Evolutionary conservation across 1,140 invertebrate species (phyloP).

Genomic region (Magallana ariakensis): DNA sequence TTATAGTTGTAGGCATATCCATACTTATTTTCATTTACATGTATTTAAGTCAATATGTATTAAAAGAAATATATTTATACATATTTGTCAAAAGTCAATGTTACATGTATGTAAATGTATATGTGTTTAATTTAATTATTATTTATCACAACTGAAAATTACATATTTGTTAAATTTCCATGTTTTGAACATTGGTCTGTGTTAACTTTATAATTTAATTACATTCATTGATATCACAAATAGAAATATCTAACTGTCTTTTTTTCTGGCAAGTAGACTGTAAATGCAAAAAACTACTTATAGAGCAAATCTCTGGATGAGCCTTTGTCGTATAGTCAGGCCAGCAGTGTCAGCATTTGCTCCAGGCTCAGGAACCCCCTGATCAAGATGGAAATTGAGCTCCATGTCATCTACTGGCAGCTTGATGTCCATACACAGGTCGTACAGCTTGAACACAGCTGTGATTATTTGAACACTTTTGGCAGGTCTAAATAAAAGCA

Average conservation of each 20-base stretch:
- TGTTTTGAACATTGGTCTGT: too few relatives aligned
- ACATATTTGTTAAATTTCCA: background rate
- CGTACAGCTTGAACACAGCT: conserved; percentile 22
- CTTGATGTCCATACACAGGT: conserved; percentile 16
- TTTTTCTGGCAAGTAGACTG: too few relatives aligned
- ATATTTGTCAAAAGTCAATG: too few relatives aligned
- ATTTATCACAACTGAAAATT: background rate
- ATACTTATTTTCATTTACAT: too few relatives aligned
- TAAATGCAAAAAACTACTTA: too few relatives aligned
- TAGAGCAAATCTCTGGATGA: background rate
- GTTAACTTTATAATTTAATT: background rate
- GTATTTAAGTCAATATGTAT: too few relatives aligned
- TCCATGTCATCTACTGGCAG: background rate
- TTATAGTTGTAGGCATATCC: too few relatives aligned
- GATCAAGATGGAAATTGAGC: background rate
- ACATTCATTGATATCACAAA: background rate
- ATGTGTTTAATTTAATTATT: background rate
- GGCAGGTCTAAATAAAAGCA: conserved; percentile 1
- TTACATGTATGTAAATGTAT: background rate
- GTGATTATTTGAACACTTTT: conserved; percentile 1
- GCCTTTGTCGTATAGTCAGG: background rate
- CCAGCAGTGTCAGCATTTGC: background rate
- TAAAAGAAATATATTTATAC: too few relatives aligned
- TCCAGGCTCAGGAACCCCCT: background rate
- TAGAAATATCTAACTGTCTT: background rate